Evolutionary conservation across 2,113 vertebrate genomes (phyloP), one percentile per base, ranked within the genome.

Genomic region (Leucosticte australis): DNA sequence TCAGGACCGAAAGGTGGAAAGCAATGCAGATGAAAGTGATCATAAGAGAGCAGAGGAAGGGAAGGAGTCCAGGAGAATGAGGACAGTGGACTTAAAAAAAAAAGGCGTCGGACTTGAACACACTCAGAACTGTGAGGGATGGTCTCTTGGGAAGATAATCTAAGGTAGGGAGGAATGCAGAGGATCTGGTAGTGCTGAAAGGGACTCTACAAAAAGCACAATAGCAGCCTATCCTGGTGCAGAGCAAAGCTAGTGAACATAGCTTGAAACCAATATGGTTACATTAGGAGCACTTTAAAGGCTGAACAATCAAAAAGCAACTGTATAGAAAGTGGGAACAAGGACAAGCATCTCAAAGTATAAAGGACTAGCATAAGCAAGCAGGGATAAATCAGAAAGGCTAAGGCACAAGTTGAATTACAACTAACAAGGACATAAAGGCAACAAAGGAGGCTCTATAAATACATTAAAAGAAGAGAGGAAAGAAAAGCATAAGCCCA

Each of bases 321-420:
- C 56, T 26, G 20, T 60, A 81, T 3, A 92, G 27, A 74, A 92
- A 75, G 65, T 41, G 20, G 22, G 83, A 92, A 96, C 76, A 93
- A 94, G 93, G 76, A 94, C 68, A 53, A 39, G 52, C 42, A 91
- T 78, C 87, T 90, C 77, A n/a, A 89, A 93, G 55, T 62, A 83
- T 31, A 95, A 93, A 94, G 42, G 42, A 90, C 69, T 27, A 86
- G 21, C 35, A 56, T 21, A 67, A 88, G 68, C 79, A 77, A 4
- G 33, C 75, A 93, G 90, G 39, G 79, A 96, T 94, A 94, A 95
- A 91, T 88, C 63, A 15, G 85, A 83, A 91, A 88, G 82, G 59
- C 63, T 88, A 85, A 92, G 55, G 67, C 63, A 69, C 65, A 92
- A 92, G 42, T 47, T 62, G 85, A 94, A 90, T 90, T 94, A 77